These are phyloP conservation scores for Adelognathus sp. DNA, from an alignment of 2,888 invertebrate genomes.

Conservation along the genomic window DNA sequence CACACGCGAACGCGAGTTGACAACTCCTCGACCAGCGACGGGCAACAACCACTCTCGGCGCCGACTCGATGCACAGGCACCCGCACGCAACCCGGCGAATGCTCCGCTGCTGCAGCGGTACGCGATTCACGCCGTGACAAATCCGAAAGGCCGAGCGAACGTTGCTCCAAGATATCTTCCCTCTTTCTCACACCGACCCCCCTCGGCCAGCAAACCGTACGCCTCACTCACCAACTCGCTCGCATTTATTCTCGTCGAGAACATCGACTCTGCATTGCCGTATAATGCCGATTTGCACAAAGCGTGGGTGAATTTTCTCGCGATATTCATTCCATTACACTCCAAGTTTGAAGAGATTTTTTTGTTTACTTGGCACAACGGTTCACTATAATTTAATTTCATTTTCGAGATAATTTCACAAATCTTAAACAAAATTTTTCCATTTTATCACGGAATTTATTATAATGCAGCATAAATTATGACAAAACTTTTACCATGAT, in stretches of 20 bases:
- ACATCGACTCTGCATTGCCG: background rate
- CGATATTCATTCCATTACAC: background rate
- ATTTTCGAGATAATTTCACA: no score
- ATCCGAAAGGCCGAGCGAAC: slow-evolving; percentile 55
- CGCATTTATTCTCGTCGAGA: slow-evolving; percentile 18
- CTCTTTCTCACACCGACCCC: background rate
- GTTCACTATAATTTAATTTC: no score
- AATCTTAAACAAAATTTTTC: no score
- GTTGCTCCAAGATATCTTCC: slow-evolving; percentile 49
- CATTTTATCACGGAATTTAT: no score
- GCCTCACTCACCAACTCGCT: slow-evolving; percentile 3
- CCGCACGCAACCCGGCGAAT: slow-evolving; percentile 13
- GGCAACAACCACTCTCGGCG: slow-evolving; percentile 30
- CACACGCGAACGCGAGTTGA: slow-evolving; percentile 31
- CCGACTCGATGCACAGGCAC: slow-evolving; percentile 33
- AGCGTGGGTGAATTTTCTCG: background rate
- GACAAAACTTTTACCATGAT: no score
- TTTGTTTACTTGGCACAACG: no score
- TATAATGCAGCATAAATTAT: no score
- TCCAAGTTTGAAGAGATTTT: no score
- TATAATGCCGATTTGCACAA: background rate
- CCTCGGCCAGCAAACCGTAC: background rate
- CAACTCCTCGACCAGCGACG: slow-evolving; percentile 11
- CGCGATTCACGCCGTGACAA: slow-evolving; percentile 35
- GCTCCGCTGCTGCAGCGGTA: slow-evolving; percentile 2